Evolutionary conservation across 2,797 vertebrate species (phyloP).

Genomic region (Ptychobarbus kaznakovi): DNA sequence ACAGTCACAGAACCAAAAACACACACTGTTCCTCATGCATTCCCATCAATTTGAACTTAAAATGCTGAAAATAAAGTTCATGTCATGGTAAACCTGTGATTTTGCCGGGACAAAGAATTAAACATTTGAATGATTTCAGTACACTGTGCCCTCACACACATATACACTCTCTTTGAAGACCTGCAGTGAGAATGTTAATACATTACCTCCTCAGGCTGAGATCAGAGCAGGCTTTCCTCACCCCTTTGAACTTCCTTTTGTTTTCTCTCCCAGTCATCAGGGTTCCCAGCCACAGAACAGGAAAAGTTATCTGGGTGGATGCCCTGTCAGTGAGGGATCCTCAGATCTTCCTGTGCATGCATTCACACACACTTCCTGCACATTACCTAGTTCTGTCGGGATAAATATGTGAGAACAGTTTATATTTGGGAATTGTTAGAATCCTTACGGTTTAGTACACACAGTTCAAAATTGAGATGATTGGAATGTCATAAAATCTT

Average conservation of each 20-base stretch:
- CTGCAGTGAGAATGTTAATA: slow-evolving; percentile 73
- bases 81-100: neutral
- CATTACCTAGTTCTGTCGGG: neutral
- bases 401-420: slow-evolving; percentile 29
- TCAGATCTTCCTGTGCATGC: slow-evolving; percentile 34
- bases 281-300: slow-evolving; percentile 51
- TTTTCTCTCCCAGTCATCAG: slow-evolving; percentile 46
- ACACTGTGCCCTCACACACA: slow-evolving; percentile 6
- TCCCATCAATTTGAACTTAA: neutral
- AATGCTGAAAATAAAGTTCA: neutral
- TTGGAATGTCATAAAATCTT: slow-evolving; percentile 31
- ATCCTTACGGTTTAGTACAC: slow-evolving; percentile 20
- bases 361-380: slow-evolving; percentile 32
- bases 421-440: slow-evolving; percentile 14
- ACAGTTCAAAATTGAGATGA: slow-evolving; percentile 15
- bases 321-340: slow-evolving; percentile 50
- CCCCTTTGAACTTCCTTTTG: slow-evolving; percentile 69
- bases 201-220: slow-evolving; percentile 70
- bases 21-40: neutral
- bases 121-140: slow-evolving; percentile 36
- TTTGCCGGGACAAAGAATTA: neutral
- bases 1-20: neutral
- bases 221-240: slow-evolving; percentile 68
- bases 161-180: slow-evolving; percentile 64
- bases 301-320: slow-evolving; percentile 55